Evolutionary conservation across 2,113 vertebrate species (phyloP), one percentile per base, ranked within the genome.

Genomic region (Mionectes macconnelli): DNA sequence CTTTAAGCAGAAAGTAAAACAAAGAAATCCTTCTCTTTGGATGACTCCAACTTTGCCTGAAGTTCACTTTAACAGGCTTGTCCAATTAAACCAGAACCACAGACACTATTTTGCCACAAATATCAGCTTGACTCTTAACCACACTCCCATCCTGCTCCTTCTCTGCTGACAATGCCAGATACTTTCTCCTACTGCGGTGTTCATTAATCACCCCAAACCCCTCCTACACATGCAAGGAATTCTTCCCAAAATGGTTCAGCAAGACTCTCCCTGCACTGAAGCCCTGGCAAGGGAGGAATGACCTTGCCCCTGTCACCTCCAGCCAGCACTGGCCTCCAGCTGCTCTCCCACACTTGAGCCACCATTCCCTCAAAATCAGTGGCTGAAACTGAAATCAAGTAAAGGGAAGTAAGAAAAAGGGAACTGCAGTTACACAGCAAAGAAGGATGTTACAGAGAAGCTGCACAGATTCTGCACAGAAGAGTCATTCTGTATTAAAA

Each of bases 331-430:
- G 67, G 37, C 45, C 53, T 84, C 47, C 39, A 79, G 57, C 56
- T 9, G 1, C 27, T 76, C 63, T 66, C 27, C 55, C 50, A 59
- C 4, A 0, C 62, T 53, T 0, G 0, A 77, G 52, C 18, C 52
- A 78, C n/a, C 25, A 2, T n/a, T 82, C 4, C 10, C 50, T n/a
- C 28, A 10, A 3, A 3, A 73, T 3, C 40, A 67, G 31, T 45
- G 42, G 22, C 17, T 11, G 57, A 63, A 82, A 69, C 12, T 3
- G 25, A 52, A 25, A 8, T 50, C n/a, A 50, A 52, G 25, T 52
- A 52, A 52, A 28, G 14, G 25, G 14, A 52, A 28, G 9, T 18
- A 50, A 68, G 49, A 37, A 74, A 87, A 57, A 74, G 20, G 12
- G 22, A 82, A 53, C 13, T 55, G 30, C 30, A 72, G 35, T 33